Conservation (phyloP, 2,888 invertebrate genomes). For the Nesidiocoris tenuis region DNA sequence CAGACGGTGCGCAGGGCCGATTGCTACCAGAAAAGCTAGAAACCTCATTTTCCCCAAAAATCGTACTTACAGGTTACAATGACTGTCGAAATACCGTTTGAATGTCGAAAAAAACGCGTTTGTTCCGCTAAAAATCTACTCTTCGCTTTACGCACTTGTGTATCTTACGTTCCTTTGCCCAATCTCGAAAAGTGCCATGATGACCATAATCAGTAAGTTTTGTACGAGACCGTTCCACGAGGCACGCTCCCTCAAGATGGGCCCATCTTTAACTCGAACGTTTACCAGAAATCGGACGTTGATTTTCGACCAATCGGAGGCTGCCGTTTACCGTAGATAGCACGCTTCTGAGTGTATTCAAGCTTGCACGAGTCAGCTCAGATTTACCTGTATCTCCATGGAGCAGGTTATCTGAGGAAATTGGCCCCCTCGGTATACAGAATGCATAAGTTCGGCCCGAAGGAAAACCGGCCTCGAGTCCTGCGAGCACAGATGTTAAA, state of each 20-base stretch:
- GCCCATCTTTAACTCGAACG: not conserved
- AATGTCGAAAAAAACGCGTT: too few relatives aligned
- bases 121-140: too few relatives aligned
- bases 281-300: not conserved
- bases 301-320: not conserved
- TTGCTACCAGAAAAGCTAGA: too few relatives aligned
- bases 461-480: not conserved
- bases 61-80: too few relatives aligned
- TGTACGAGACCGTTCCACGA: not conserved
- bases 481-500: conserved; percentile 28
- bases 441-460: too few relatives aligned
- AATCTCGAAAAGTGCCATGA: too few relatives aligned
- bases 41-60: too few relatives aligned
- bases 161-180: too few relatives aligned
- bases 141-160: too few relatives aligned
- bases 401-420: not conserved
- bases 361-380: not conserved
- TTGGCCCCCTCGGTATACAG: not conserved
- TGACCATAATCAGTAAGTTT: too few relatives aligned
- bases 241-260: not conserved
- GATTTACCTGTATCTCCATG: not conserved
- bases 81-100: too few relatives aligned
- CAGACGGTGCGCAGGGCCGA: too few relatives aligned
- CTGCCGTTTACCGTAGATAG: not conserved
- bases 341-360: not conserved